Conservation (phyloP, 2,888 invertebrate genomes). For the Electrophaes corylata region DNA sequence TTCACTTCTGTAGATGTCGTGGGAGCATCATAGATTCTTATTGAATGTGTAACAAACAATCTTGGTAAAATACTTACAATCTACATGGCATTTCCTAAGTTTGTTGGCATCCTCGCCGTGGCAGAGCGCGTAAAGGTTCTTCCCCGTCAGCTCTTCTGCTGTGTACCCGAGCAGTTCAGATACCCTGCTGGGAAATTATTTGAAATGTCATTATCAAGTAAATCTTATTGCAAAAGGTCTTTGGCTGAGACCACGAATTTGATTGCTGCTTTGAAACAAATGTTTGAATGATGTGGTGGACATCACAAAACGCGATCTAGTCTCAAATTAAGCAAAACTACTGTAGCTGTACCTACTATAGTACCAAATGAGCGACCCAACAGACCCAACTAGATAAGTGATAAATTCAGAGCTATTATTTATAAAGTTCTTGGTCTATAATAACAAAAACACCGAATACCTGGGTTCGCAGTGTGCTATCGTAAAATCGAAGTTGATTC, state of each 20-base stretch:
- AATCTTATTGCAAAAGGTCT: not conserved
- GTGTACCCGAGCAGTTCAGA: slow-evolving; percentile 96
- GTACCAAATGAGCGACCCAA: too few relatives aligned
- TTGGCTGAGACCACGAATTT: too few relatives aligned
- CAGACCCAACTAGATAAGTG: too few relatives aligned
- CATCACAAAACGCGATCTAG: too few relatives aligned
- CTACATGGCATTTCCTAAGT: slow-evolving; percentile 96
- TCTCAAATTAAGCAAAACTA: too few relatives aligned
- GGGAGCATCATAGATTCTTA: too few relatives aligned
- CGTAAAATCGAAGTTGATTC: slow-evolving; percentile 97
- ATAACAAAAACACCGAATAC: slow-evolving; percentile 78
- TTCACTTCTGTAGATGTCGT: too few relatives aligned
- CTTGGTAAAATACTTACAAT: slow-evolving; percentile 89
- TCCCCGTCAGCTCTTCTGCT: slow-evolving; percentile 96
- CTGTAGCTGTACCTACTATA: too few relatives aligned
- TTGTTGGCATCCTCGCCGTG: slow-evolving; percentile 98
- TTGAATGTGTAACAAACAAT: too few relatives aligned
- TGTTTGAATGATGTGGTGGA: too few relatives aligned
- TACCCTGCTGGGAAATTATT: slow-evolving; percentile 86
- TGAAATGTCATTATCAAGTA: not conserved
- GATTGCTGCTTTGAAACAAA: too few relatives aligned
- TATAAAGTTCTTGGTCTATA: not conserved
- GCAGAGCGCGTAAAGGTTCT: slow-evolving; percentile 96
- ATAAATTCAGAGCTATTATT: too few relatives aligned
- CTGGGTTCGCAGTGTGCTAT: slow-evolving; percentile 98